These are phyloP conservation scores for Ornithoptera alexandrae DNA, from an alignment of 2,888 invertebrate genomes.

Conservation along the genomic window DNA sequence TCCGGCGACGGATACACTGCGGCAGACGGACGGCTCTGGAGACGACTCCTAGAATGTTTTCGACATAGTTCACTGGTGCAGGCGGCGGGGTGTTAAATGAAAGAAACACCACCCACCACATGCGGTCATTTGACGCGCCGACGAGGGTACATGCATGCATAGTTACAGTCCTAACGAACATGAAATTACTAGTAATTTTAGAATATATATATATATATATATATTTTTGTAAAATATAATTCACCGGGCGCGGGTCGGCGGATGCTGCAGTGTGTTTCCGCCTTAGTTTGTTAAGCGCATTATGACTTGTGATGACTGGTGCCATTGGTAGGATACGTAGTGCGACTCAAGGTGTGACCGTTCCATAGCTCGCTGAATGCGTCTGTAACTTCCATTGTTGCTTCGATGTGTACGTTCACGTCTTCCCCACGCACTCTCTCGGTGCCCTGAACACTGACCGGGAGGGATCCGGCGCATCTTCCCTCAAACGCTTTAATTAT, in stretches of 20 bases:
- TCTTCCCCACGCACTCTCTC: slow-evolving; percentile 33
- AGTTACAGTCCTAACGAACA: slow-evolving; percentile 7
- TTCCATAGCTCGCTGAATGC: slow-evolving; percentile 60
- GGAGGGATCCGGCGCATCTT: not conserved
- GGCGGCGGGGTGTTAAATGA: not conserved
- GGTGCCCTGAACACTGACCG: slow-evolving; percentile 3
- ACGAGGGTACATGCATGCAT: slow-evolving; percentile 10
- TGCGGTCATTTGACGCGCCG: not conserved
- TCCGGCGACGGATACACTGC: slow-evolving; percentile 40
- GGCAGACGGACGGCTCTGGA: slow-evolving; percentile 27
- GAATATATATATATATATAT: slow-evolving; percentile 27
- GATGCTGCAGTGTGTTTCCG: slow-evolving; percentile 36
- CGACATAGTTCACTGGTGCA: slow-evolving; percentile 7
- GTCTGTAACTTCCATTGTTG: slow-evolving; percentile 74
- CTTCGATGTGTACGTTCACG: slow-evolving; percentile 43
- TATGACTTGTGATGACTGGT: slow-evolving; percentile 79
- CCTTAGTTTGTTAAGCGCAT: slow-evolving; percentile 61
- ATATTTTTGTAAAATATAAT: slow-evolving; percentile 3
- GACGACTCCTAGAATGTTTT: not conserved
- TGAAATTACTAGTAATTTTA: slow-evolving; percentile 13
- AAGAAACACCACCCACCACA: not conserved
- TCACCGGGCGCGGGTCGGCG: slow-evolving; percentile 1
- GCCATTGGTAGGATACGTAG: slow-evolving; percentile 78
- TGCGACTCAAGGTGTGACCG: slow-evolving; percentile 62
- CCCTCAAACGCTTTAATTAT: too few species aligned